Percentiles rank a stretch among this genome's conserved stretches.
phyloP scores from a whole-genome alignment of 2,113 vertebrate species.

The Acanthochromis polyacanthus region DNA sequence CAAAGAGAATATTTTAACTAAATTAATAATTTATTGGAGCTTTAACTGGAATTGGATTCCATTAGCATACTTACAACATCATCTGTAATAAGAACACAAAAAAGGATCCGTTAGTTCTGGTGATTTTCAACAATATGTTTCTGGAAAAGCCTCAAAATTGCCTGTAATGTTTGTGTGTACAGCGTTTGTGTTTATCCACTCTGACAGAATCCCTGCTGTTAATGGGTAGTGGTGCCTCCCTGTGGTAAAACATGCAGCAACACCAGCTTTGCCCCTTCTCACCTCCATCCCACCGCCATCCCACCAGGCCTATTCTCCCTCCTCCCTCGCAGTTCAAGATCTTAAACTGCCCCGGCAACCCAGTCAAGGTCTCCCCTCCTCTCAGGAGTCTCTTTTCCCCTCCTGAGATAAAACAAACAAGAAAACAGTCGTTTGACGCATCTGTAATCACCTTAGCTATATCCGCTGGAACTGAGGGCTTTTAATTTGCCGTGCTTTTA shows the following conservation, averaged over 20 bases:
- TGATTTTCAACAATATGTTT: constrained; percentile 5
- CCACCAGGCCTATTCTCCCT: not conserved
- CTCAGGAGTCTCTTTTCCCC: constrained; percentile 57
- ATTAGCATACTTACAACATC: not conserved
- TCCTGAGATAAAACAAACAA: constrained; percentile 84
- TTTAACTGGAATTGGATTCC: not conserved
- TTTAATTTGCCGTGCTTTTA: constrained; percentile 95
- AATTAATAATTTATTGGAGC: constrained; percentile 8
- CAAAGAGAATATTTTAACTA: not conserved
- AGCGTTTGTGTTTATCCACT: not conserved
- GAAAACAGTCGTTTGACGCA: constrained; percentile 82
- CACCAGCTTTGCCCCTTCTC: not conserved
- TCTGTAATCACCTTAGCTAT: constrained; percentile 92
- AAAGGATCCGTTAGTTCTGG: not conserved
- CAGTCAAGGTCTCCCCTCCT: constrained; percentile 53
- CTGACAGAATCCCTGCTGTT: constrained; percentile 1
- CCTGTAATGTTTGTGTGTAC: not conserved
- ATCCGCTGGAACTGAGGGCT: constrained; percentile 89
- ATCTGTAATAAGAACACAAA: not conserved
- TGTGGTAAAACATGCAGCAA: not conserved
- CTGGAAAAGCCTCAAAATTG: not conserved
- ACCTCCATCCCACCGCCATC: not conserved
- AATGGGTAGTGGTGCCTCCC: constrained; percentile 3
- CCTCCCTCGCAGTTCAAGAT: not conserved
- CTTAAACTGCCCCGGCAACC: constrained; percentile 67